Base-by-base conservation (phyloP, 2,113 vertebrate species). In the Neodontobutis hainanensis region DNA sequence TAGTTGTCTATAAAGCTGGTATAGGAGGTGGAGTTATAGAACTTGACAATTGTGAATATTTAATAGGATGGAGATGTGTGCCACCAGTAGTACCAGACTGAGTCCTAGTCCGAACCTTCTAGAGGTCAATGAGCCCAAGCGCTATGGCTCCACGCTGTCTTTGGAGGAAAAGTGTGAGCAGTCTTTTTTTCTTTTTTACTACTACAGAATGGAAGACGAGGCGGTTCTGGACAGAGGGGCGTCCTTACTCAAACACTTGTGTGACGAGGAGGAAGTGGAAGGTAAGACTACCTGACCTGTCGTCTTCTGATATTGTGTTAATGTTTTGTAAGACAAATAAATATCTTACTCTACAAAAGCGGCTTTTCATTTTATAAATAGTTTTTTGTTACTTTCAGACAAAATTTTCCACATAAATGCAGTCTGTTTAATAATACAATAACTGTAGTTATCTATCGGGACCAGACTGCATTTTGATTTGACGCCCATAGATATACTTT, bases 201-300 rank as follows among this genome's bases (percentile, higher is more conserved):
- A 97, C 93, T 98, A 96, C 87, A 99, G 97, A 94, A 96, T 99
- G 96, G 97, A 99, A 91, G 97, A 99, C 85, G 97, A 99, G 93
- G 97, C 97, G 16, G 97, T 99, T 79, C 82, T 99, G 94, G 97
- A 99, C 92, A 94, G 96, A 81, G 97, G 97, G 78, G 97, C 96
- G 36, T 98, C 96, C 75, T 94, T 97, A 84, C 90, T 97, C 67
- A 99, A 98, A 68, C 96, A 98, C 57, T 91, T 96, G 2, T 98
- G 96, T 50, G 96, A 99, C 53, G 95, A 96, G 77, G 95, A 98
- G 89, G 97, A 99, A 82, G 96, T 98, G 35, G 97, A 98, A 92
- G 97, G 97, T 99, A 90, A 95, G 95, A 68, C 48, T 0, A 5
- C 40, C 34, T 5, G 4, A 27, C 8, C 43, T n/a, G 16, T 11